A percentile compares a stretch with the other conserved stretches of the same genome.
These are phyloP conservation scores for Gobius niger DNA, from an alignment of 2,113 vertebrate species.

Conservation along the genomic window DNA sequence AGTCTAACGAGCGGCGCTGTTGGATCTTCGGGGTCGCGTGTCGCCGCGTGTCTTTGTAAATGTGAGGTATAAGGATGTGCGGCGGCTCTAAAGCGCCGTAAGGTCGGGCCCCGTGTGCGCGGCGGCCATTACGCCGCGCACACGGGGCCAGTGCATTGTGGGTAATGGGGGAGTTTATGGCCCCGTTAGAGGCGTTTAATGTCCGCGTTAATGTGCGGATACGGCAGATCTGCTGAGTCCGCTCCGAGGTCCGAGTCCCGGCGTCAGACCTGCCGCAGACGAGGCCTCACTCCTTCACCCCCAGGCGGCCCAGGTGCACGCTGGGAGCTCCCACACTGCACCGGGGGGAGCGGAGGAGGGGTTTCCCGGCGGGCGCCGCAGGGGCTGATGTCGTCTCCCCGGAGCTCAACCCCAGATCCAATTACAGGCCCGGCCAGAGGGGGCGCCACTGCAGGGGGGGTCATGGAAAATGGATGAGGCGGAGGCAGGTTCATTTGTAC, in stretches of 20 bases:
- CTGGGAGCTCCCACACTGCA: slow-evolving; percentile 1
- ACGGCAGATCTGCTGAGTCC: not conserved
- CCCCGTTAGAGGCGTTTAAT: slow-evolving; percentile 6
- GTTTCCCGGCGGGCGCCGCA: not conserved
- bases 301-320: slow-evolving; percentile 1
- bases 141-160: not conserved
- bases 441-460: not conserved
- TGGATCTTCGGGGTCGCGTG: not conserved
- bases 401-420: slow-evolving; percentile 4
- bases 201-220: not conserved
- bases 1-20: too few relatives aligned
- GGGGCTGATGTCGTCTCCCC: slow-evolving; percentile 4
- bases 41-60: not conserved
- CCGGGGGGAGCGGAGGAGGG: not conserved
- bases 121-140: not conserved
- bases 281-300: too few relatives aligned
- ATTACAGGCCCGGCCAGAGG: not conserved
- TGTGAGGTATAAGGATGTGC: not conserved
- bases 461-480: not conserved
- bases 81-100: not conserved
- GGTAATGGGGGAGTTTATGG: slow-evolving; percentile 10
- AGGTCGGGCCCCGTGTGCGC: not conserved
- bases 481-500: not conserved
- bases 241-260: not conserved
- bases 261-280: not conserved